Base-by-base conservation (phyloP, 2,888 invertebrate genomes). In the Caenorhabditis zanzibari region DNA sequence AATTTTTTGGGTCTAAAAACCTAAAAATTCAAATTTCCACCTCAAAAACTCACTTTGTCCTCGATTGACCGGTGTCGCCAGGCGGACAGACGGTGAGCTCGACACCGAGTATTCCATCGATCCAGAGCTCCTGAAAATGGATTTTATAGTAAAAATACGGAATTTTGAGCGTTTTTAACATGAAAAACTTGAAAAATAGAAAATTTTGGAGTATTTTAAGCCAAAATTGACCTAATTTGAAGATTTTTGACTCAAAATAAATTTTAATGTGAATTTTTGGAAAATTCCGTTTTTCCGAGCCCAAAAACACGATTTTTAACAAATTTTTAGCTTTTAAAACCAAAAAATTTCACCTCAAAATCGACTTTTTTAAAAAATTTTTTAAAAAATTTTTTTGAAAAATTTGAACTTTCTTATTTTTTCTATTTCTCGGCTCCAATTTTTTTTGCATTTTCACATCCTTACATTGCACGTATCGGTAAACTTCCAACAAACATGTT, bases 401-500 rank as follows among this genome's bases (percentile, higher is more conserved):
- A 44, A 26, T 64, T 64, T 28, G n/a, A n/a, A n/a, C n/a, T n/a
- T n/a, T n/a, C n/a, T n/a, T n/a, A n/a, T n/a, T n/a, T n/a, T n/a
- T n/a, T n/a, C n/a, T n/a, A n/a, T n/a, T n/a, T n/a, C n/a, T n/a
- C n/a, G n/a, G n/a, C n/a, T n/a, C n/a, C 2, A 10, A 10, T 10
- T 38, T 38, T 38, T 38, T 38, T 12, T 10, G 38, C 38, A 19
- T 47, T 47, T 19, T 19, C 14, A 14, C 14, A 3, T 38, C 6
- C 66, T 58, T 28, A 76, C 75, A 68, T 76, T 76, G 24, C 2
- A 59, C n/a, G 24, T 24, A 10, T 76, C 75, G 5, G 28, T 66
- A n/a, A 77, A 71, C 24, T 77, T 77, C 77, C 77, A 77, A 10
- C 69, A 69, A 38, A 69, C 77, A n/a, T 77, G 76, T 38, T 69